Evolutionary conservation across 2,888 invertebrate genomes (phyloP).

Genomic region (Andricus quercusramuli): DNA sequence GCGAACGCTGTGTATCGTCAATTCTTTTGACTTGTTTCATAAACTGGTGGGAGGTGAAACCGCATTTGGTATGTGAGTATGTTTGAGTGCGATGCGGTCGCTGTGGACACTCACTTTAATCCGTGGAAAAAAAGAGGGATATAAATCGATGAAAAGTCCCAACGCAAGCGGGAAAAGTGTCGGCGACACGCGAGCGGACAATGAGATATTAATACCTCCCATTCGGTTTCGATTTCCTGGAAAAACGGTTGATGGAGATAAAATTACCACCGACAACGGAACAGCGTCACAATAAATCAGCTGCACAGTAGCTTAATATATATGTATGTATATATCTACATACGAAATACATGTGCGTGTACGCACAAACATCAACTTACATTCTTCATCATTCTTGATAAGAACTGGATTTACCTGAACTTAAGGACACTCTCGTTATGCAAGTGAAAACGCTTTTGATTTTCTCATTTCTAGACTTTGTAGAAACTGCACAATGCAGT

Average conservation of each 20-base stretch:
- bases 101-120: slow-evolving; percentile 68
- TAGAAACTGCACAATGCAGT: too few species aligned
- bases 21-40: slow-evolving; percentile 23
- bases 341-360: background rate
- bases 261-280: slow-evolving; percentile 63
- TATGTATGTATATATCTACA: background rate
- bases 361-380: background rate
- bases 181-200: slow-evolving; percentile 71
- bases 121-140: slow-evolving; percentile 62
- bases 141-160: slow-evolving; percentile 72
- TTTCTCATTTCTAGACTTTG: too few species aligned
- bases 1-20: background rate
- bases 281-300: slow-evolving; percentile 39
- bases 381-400: too few species aligned
- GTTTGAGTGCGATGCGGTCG: slow-evolving; percentile 35
- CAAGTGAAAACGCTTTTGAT: too few species aligned
- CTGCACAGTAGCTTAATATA: background rate
- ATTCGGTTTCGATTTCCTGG: slow-evolving; percentile 76
- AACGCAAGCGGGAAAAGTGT: slow-evolving; percentile 70
- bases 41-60: slow-evolving; percentile 18
- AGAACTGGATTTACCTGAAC: too few species aligned
- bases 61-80: slow-evolving; percentile 31
- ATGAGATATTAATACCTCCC: slow-evolving; percentile 76
- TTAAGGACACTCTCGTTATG: too few species aligned
- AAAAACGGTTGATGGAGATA: slow-evolving; percentile 75